These are phyloP conservation scores for Callopanchax toddi DNA, from an alignment of 2,113 vertebrate genomes.

Conservation along the genomic window DNA sequence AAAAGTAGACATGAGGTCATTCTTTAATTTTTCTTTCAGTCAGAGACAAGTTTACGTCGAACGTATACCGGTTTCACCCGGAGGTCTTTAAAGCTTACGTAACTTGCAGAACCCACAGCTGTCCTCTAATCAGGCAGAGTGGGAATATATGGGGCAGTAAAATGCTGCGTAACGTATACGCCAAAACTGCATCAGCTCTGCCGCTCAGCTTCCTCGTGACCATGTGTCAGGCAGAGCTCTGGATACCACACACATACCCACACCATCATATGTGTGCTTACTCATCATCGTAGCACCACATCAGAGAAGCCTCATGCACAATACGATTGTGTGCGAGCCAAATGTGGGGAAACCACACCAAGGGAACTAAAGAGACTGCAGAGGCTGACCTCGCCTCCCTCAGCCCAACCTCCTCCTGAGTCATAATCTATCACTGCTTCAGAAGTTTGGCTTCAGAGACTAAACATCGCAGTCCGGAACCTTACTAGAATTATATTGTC, in stretches of 20 bases:
- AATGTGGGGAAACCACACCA: constrained; percentile 69
- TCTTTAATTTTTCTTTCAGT: constrained; percentile 19
- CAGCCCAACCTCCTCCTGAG: constrained; percentile 38
- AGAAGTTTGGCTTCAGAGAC: constrained; percentile 45
- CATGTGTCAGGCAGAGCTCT: constrained; percentile 65
- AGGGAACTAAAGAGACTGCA: constrained; percentile 57
- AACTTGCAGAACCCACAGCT: constrained; percentile 55
- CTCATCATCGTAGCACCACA: constrained; percentile 68
- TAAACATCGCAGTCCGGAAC: constrained; percentile 6
- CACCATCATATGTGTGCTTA: constrained; percentile 64
- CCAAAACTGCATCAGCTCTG: constrained; percentile 39
- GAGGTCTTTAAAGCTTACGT: constrained; percentile 58
- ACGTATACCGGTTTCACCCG: constrained; percentile 44
- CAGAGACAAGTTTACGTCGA: constrained; percentile 24
- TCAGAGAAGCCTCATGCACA: constrained; percentile 63
- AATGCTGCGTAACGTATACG: constrained; percentile 57
- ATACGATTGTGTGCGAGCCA: constrained; percentile 67
- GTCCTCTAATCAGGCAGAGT: constrained; percentile 63
- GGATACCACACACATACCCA: constrained; percentile 60
- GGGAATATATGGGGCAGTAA: constrained; percentile 51
- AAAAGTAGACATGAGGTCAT: constrained; percentile 27
- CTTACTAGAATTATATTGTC: constrained; percentile 7
- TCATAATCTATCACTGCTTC: constrained; percentile 56
- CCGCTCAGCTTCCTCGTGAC: constrained; percentile 44
- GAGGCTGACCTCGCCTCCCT: constrained; percentile 15